Evolutionary conservation across 1,140 invertebrate species (phyloP).

Genomic region (Panagrolaimus sp.): DNA sequence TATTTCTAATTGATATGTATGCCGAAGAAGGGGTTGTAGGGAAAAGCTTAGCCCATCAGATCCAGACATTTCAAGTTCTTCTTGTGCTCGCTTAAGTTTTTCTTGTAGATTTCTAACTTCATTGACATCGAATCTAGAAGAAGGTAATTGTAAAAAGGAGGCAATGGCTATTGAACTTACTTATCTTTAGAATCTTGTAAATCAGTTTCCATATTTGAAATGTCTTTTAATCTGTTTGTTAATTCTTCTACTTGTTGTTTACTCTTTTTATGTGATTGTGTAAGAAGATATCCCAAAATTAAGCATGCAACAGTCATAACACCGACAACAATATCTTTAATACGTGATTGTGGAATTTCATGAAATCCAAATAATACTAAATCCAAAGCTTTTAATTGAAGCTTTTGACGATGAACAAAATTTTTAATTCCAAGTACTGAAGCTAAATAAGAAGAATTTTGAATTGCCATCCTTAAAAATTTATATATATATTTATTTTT

Average conservation of each 20-base stretch:
- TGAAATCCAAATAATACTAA: slow-evolving; percentile 62
- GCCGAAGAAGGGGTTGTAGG: slow-evolving; percentile 50
- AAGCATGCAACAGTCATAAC: slow-evolving; percentile 31
- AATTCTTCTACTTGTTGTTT: slow-evolving; percentile 43
- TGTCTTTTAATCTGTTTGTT: slow-evolving; percentile 23
- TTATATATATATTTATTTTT: slow-evolving; percentile 13
- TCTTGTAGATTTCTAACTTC: slow-evolving; percentile 34
- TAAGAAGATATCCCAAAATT: slow-evolving; percentile 40
- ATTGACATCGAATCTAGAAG: slow-evolving; percentile 36
- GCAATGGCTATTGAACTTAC: too few species aligned
- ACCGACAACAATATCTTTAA: slow-evolving; percentile 49
- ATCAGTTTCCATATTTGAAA: slow-evolving; percentile 47
- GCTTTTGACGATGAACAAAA: slow-evolving; percentile 61
- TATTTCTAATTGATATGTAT: slow-evolving; percentile 52
- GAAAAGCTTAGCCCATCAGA: slow-evolving; percentile 30
- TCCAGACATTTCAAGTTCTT: slow-evolving; percentile 37
- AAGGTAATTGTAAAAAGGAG: not conserved
- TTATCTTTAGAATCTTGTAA: slow-evolving; percentile 50
- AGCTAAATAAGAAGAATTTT: slow-evolving; percentile 55
- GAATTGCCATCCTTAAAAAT: slow-evolving; percentile 57
- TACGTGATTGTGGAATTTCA: slow-evolving; percentile 46
- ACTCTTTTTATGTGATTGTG: slow-evolving; percentile 36
- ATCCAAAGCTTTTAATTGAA: slow-evolving; percentile 62
- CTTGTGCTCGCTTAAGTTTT: slow-evolving; percentile 49
- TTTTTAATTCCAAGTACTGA: slow-evolving; percentile 61